phyloP scores from a whole-genome alignment of 2,888 invertebrate genomes.

The Polydrusus pterygomalis region DNA sequence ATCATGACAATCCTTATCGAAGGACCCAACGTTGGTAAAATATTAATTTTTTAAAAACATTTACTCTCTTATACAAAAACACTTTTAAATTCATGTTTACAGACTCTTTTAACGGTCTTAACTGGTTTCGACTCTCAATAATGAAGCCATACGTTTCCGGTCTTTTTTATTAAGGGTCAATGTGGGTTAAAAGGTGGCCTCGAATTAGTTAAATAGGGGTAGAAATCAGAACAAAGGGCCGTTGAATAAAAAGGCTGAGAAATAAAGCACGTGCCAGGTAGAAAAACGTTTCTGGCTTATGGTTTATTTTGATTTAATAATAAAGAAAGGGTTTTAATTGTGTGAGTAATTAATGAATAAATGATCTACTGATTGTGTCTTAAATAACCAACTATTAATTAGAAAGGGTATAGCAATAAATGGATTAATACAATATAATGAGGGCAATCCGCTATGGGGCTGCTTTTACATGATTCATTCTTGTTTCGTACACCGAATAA shows the following conservation, averaged over 20 bases:
- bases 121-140: constrained; percentile 25
- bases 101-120: constrained; percentile 1
- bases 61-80: too few relatives aligned
- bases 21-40: too few relatives aligned
- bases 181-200: constrained; percentile 36
- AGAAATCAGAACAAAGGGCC: constrained; percentile 40
- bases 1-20: too few relatives aligned
- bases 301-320: constrained; percentile 30
- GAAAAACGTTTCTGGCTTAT: constrained; percentile 1
- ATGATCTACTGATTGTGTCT: too few relatives aligned
- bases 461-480: too few relatives aligned
- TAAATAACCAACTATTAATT: too few relatives aligned
- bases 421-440: too few relatives aligned
- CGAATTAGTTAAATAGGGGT: constrained; percentile 45
- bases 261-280: constrained; percentile 37
- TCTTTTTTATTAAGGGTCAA: constrained; percentile 40
- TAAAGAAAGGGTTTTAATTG: constrained; percentile 5
- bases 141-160: constrained; percentile 34
- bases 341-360: neutral
- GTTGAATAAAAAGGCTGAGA: constrained; percentile 36
- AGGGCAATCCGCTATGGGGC: too few relatives aligned
- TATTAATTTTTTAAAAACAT: too few relatives aligned
- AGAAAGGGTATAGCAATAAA: too few relatives aligned
- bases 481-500: too few relatives aligned
- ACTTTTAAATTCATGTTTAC: too few relatives aligned